Base-by-base conservation (phyloP, 2,888 invertebrate genomes). In the Parnassius smintheus region DNA sequence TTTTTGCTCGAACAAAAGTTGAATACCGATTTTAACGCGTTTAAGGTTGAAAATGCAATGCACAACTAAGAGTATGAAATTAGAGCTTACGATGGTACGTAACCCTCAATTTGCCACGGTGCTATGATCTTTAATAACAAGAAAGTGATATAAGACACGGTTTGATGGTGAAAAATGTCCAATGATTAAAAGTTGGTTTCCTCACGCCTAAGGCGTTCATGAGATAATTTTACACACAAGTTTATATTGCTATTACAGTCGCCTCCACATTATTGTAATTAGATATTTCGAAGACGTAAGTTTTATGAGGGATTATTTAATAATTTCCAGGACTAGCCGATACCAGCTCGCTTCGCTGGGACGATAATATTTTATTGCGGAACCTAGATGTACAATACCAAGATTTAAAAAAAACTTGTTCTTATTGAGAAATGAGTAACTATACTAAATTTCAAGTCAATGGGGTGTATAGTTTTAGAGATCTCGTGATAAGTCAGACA, bases 81-180 rank as follows among this genome's bases (percentile, higher is more conserved):
- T 66, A 69, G 67, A 68, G 66, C 59, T 66, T 55, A 46, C 50
- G 41, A 49, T 41, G 62, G 59, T 63, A 70, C 65, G 61, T 65
- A 75, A 65, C 69, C 70, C 61, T 64, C 66, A 67, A 75, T 77
- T 77, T 70, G 48, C 56, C 35, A 50, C 62, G 61, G 60, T 58
- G 67, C 68, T 70, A 72, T 70, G 67, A 66, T 66, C 65, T 67
- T 65, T 76, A 76, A 75, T 75, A 66, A 72, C 68, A 68, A 54
- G 67, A 64, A 67, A 50, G 69, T 66, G 62, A 66, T 66, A 61
- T 62, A 51, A 61, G 49, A 8, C 48, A 48, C 64, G 13, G 65
- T 70, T 67, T 69, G 65, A 62, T 69, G 59, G 66, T 76, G 76
- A 80, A 75, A 78, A 76, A 81, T 79, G 72, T 74, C 70, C 69